Evolutionary conservation across 2,888 invertebrate species (phyloP), one percentile per base, ranked within the genome.

Genomic region (Tinea pellionella): DNA sequence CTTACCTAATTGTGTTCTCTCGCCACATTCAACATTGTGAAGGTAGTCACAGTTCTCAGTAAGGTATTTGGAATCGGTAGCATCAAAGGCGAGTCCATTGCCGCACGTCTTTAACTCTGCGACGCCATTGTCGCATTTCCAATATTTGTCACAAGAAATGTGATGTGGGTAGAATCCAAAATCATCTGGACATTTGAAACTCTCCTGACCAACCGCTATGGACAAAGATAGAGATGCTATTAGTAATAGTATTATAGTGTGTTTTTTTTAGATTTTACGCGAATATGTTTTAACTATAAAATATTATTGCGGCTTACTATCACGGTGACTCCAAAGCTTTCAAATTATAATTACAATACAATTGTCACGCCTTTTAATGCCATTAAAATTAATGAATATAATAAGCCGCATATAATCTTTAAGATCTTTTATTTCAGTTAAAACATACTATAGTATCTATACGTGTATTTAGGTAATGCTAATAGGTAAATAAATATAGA

Each of bases 41-140:
- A 95, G 90, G 88, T 97, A 97, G 85, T 97, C 97, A 80, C 97
- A 97, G 90, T 97, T 97, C 81, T 97, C 97, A 62, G 96, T 95
- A 73, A 96, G 89, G 89, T 92, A 96, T 89, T 96, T 96, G 66
- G 93, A 90, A 86, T 97, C 97, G 59, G 92, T 89, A 63, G 96
- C 92, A 77, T 96, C 97, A 80, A 97, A 97, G 61, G 96, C 96
- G 64, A 97, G 90, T 62, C 97, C 97, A 77, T 97, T 97, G 61
- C 97, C 97, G 88, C 97, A 97, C 55, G 96, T 96, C 84, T 96
- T 96, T 67, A 96, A 88, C 72, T 96, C 96, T 62, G 96, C 93
- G 9, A 84, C 92, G 66, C 94, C 94, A 71, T 95, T 95, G 81
- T 96, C 96, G 75, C 97, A 97, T 83, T 96, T 96, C 95, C 95